Evolutionary conservation across 2,888 invertebrate species (phyloP), one percentile per base, ranked within the genome.

Genomic region (Drosophila limbata): DNA sequence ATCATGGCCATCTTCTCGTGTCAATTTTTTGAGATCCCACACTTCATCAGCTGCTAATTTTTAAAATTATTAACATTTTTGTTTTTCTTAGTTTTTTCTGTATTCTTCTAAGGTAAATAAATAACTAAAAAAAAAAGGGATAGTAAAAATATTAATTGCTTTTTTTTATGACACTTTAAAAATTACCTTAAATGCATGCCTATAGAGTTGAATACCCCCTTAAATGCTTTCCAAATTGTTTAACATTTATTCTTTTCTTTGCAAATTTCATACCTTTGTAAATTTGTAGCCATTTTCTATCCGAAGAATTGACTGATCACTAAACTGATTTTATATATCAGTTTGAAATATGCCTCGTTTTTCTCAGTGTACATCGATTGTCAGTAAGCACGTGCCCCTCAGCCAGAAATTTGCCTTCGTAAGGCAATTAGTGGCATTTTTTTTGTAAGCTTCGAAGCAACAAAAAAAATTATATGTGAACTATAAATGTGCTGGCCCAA

Each of bases 351-450:
- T 25, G 5, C 11, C 6, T 8, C 10, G 17, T 55, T 42, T 57
- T 62, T 65, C 17, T 35, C 48, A 50, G 74, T 78, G 73, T 52
- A 25, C n/a, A n/a, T 40, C 37, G 28, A 31, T 44, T 59, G 31
- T 13, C 59, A 37, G 28, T 33, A 6, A 44, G 45, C 77, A 66
- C 78, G 77, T 55, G 77, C 69, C 47, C 69, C 53, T 35, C 25
- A 50, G 56, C 42, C 42, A 57, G 61, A 75, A 39, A 67, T 47
- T 63, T 55, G 55, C 63, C 51, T 28, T 48, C 44, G 37, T 31
- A 47, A 31, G 40, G 61, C 73, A 76, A 77, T 77, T 73, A 69
- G 78, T 69, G 48, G 17, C 56, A 33, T 62, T 37, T 37, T 37
- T 21, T 40, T 45, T 15, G 45, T 53, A 44, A 50, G 28, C 44